Evolutionary conservation across 2,113 vertebrate genomes (phyloP).

Genomic region (Grammomys dolichurus): DNA sequence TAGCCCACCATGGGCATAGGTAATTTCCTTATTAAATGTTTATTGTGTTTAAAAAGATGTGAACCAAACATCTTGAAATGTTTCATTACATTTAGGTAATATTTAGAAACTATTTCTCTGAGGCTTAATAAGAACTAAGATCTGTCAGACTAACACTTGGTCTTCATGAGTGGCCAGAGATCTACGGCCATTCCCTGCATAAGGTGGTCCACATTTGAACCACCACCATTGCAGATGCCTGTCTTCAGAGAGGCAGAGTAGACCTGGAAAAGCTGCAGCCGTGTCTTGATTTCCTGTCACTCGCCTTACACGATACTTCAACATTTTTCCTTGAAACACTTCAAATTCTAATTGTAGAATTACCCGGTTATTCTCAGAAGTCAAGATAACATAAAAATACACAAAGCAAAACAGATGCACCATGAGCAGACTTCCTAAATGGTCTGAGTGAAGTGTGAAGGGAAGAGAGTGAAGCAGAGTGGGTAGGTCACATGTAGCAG

Average conservation of each 20-base stretch:
- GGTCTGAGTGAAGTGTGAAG: neutral
- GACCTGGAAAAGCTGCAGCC: neutral
- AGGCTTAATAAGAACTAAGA: neutral
- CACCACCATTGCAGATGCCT: neutral
- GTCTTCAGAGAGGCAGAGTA: neutral
- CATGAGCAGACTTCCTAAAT: neutral
- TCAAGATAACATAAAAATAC: neutral
- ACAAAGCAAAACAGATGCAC: neutral
- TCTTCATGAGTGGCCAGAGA: too few relatives aligned
- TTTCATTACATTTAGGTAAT: neutral
- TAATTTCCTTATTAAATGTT: neutral
- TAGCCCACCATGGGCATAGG: neutral
- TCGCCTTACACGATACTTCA: neutral
- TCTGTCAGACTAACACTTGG: neutral
- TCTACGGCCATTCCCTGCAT: neutral
- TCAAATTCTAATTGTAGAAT: neutral
- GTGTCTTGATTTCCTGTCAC: neutral
- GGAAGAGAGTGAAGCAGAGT: neutral
- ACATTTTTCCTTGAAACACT: neutral
- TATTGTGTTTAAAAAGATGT: neutral
- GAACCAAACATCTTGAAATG: neutral
- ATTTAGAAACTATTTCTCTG: neutral
- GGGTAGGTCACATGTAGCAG: neutral
- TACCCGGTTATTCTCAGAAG: neutral
- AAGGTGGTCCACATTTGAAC: neutral